A percentile compares a stretch with the other conserved stretches of the same genome.
Evolutionary conservation across 2,113 vertebrate genomes (phyloP).

Genomic region (Phylloscopus whistleri): DNA sequence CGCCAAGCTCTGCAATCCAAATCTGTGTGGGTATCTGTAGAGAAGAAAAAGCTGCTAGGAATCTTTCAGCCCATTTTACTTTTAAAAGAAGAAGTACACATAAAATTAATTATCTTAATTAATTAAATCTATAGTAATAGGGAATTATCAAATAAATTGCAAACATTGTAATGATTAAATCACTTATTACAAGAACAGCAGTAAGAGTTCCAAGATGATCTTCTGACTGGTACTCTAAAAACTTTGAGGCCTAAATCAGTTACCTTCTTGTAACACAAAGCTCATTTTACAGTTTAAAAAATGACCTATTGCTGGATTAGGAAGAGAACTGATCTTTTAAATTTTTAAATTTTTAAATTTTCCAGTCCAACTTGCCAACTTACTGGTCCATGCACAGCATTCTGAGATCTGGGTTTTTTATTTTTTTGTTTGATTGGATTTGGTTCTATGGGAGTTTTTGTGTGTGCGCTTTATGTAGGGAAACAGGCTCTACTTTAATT

Average conservation of each 20-base stretch:
- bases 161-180: not conserved
- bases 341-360: not conserved
- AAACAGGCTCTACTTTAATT: not conserved
- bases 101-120: not conserved
- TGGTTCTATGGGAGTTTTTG: not conserved
- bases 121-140: not conserved
- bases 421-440: not conserved
- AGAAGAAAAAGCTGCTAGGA: not conserved
- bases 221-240: not conserved
- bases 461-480: not conserved
- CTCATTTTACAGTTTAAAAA: not conserved
- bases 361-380: not conserved
- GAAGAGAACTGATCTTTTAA: rapidly evolving
- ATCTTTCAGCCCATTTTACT: not conserved
- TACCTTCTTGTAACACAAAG: not conserved
- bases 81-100: not conserved
- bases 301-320: not conserved
- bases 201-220: not conserved
- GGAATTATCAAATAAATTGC: not conserved
- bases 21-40: not conserved
- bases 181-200: not conserved
- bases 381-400: not conserved
- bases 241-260: not conserved
- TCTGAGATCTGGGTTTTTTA: rapidly evolving
- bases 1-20: not conserved